These are phyloP conservation scores for Battus philenor DNA, from an alignment of 1,140 invertebrate species.

Conservation along the genomic window DNA sequence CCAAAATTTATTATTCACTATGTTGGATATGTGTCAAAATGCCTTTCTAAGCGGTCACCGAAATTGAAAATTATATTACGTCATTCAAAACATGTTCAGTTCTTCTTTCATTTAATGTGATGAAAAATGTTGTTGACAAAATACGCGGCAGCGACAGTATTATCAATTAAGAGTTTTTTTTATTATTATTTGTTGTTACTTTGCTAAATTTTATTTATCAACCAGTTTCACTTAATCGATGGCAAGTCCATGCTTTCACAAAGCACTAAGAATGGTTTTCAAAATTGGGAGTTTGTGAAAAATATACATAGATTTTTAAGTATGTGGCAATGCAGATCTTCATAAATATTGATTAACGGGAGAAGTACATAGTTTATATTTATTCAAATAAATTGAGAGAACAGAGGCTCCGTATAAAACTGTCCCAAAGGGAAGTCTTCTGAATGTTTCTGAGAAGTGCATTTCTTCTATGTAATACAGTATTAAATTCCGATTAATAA, in stretches of 20 bases:
- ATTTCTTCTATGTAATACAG: conserved; percentile 93
- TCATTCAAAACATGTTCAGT: conserved; percentile 46
- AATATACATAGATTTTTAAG: conserved; percentile 75
- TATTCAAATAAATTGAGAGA: conserved; percentile 59
- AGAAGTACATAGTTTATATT: conserved; percentile 60
- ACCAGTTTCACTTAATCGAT: conserved; percentile 60
- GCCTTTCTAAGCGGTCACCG: conserved; percentile 70
- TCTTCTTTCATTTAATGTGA: conserved; percentile 58
- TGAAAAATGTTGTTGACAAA: conserved; percentile 71
- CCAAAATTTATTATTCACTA: conserved; percentile 69
- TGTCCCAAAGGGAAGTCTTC: conserved; percentile 81
- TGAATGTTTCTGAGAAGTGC: conserved; percentile 91
- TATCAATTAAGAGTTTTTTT: conserved; percentile 46
- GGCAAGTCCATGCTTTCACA: conserved; percentile 58
- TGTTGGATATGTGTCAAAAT: conserved; percentile 73
- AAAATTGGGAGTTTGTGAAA: conserved; percentile 66
- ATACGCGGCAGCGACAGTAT: conserved; percentile 67
- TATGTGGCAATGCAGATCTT: conserved; percentile 76
- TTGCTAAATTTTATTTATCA: conserved; percentile 74
- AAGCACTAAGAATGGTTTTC: conserved; percentile 56
- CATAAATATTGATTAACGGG: conserved; percentile 64
- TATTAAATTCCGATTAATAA: conserved; percentile 84
- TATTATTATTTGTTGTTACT: conserved; percentile 68
- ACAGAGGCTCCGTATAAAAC: conserved; percentile 48
- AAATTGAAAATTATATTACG: conserved; percentile 35